Evolutionary conservation across 2,888 invertebrate species (phyloP).

Genomic region (Blastobasis lacticolella): DNA sequence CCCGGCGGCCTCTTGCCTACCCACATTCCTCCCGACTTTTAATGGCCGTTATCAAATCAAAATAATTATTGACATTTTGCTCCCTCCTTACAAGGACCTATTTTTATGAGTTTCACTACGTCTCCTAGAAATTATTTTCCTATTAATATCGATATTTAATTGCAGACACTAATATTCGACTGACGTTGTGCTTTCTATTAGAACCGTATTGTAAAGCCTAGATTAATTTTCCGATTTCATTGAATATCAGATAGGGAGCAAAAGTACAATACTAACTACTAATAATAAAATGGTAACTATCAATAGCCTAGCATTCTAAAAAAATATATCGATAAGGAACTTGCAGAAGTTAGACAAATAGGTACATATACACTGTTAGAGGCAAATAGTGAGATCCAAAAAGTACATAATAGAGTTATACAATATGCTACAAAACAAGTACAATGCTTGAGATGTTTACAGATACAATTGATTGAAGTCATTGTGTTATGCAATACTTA

Average conservation of each 20-base stretch:
- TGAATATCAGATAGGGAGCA: slow-evolving; percentile 1
- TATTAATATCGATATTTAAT: too few relatives aligned
- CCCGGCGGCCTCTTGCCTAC: slow-evolving; percentile 21
- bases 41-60: slow-evolving; percentile 19
- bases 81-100: slow-evolving; percentile 9
- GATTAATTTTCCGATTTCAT: too few relatives aligned
- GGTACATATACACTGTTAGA: too few relatives aligned
- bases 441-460: not conserved
- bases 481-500: not conserved
- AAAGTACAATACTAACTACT: not conserved
- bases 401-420: too few relatives aligned
- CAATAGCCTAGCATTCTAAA: slow-evolving; percentile 14
- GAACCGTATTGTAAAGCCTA: too few relatives aligned
- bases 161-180: too few relatives aligned
- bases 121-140: too few relatives aligned
- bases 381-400: slow-evolving; percentile 7
- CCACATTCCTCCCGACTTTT: slow-evolving; percentile 20
- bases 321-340: slow-evolving; percentile 1
- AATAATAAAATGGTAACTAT: slow-evolving; percentile 18
- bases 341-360: too few relatives aligned
- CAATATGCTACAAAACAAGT: not conserved
- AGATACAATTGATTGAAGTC: not conserved
- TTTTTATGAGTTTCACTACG: too few relatives aligned
- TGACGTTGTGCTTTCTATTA: too few relatives aligned
- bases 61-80: slow-evolving; percentile 20